Conservation (phyloP, 2,113 vertebrate species). For the Naja naja region DNA sequence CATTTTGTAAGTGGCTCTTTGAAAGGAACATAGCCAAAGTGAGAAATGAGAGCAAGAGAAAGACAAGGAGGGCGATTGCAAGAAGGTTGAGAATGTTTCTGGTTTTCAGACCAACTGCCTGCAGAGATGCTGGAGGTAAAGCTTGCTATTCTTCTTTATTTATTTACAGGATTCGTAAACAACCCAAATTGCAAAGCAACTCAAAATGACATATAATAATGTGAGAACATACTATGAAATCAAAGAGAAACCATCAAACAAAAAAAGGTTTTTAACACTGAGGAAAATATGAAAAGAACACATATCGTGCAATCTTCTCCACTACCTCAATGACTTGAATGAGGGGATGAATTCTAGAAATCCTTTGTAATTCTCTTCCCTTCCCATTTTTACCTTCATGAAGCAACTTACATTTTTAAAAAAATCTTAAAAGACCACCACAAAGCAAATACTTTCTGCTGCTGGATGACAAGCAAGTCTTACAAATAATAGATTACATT, state of each 20-base stretch:
- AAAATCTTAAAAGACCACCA: constrained; percentile 1
- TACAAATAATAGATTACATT: constrained; percentile 1
- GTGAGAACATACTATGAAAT: neutral
- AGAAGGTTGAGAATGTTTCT: neutral
- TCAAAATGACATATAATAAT: neutral
- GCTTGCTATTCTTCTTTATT: neutral
- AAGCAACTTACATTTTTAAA: neutral
- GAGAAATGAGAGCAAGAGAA: neutral
- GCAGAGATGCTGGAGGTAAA: neutral
- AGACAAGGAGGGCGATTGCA: neutral
- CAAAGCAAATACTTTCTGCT: constrained; percentile 9
- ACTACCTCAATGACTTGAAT: neutral
- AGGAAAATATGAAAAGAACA: neutral
- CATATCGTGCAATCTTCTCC: neutral
- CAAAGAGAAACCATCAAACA: neutral
- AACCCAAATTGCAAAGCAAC: neutral
- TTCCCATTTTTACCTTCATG: neutral
- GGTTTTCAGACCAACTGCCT: neutral
- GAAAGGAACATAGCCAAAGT: neutral
- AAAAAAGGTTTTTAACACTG: neutral
- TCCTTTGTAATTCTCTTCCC: neutral
- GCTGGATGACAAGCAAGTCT: constrained; percentile 2
- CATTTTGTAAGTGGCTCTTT: neutral
- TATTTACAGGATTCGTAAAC: neutral
- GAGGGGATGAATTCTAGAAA: neutral